Percentiles rank a stretch among this genome's conserved stretches.
Evolutionary conservation across 2,113 vertebrate species (phyloP).

Genomic region (Phylloscopus trochiloides): DNA sequence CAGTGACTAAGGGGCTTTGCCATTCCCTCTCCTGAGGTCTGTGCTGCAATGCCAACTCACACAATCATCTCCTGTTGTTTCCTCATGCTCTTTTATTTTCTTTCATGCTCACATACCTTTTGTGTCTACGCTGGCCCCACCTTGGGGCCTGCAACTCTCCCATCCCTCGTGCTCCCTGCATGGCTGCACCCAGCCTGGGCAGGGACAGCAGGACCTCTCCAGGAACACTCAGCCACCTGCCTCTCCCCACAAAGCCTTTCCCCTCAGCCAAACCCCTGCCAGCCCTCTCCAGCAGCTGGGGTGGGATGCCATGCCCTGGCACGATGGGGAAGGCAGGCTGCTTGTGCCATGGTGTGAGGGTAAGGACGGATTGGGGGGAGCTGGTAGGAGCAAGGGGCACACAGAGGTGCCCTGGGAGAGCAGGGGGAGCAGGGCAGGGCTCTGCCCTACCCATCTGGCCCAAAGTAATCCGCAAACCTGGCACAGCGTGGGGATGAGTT

Average conservation of each 20-base stretch:
- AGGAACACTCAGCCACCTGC: fast-evolving
- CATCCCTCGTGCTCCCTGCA: not conserved
- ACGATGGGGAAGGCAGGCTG: not conserved
- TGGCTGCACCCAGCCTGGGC: not conserved
- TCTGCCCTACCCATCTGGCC: not conserved
- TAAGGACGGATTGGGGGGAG: not conserved
- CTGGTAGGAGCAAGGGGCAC: not conserved
- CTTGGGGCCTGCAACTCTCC: not conserved
- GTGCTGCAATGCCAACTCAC: not conserved
- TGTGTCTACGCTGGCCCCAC: not conserved
- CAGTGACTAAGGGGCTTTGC: fast-evolving
- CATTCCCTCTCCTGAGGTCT: not conserved
- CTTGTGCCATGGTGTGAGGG: not conserved
- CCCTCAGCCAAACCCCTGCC: not conserved
- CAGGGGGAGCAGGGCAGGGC: not conserved
- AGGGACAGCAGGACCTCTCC: not conserved
- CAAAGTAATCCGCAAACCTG: not conserved
- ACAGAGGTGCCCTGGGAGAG: not conserved
- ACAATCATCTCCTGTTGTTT: not conserved
- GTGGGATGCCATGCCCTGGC: not conserved
- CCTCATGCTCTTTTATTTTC: not conserved
- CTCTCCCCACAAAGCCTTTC: not conserved
- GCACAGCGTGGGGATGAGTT: not conserved
- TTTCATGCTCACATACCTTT: not conserved
- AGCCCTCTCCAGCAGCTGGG: not conserved